phyloP scores from a whole-genome alignment of 1,140 invertebrate species.

The Drosophila lacertosa region DNA sequence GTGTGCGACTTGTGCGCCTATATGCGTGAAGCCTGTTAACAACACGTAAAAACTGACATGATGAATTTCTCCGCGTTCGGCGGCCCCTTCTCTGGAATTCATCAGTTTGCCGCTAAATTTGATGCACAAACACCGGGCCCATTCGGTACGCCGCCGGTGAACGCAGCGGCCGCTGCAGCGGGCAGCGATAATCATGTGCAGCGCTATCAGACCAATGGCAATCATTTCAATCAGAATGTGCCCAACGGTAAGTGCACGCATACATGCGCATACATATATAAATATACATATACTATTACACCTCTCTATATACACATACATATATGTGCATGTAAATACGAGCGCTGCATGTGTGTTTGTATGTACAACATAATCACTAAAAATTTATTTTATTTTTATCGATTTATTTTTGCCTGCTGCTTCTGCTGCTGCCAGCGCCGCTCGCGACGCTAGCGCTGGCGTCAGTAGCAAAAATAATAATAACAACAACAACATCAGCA shows the following conservation, averaged over 20 bases:
- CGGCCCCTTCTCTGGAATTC: constrained; percentile 83
- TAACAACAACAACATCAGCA: no score
- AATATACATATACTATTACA: constrained; percentile 28
- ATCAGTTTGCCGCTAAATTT: constrained; percentile 84
- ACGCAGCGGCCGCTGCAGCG: constrained; percentile 71
- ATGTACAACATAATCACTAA: constrained; percentile 77
- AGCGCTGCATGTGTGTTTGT: constrained; percentile 32
- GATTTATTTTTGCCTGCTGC: constrained; percentile 73
- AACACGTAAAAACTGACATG: constrained; percentile 62
- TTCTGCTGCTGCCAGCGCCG: constrained; percentile 34
- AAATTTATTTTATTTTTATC: constrained; percentile 83
- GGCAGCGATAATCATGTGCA: constrained; percentile 82
- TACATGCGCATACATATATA: constrained; percentile 27
- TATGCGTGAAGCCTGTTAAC: constrained; percentile 33
- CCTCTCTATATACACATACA: constrained; percentile 24
- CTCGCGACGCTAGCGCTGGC: constrained; percentile 54
- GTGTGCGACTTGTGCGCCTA: constrained; percentile 20
- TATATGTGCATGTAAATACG: constrained; percentile 18
- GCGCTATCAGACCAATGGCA: constrained; percentile 84
- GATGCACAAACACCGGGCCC: constrained; percentile 81
- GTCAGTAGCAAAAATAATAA: constrained; percentile 33
- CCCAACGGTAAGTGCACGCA: constrained; percentile 80
- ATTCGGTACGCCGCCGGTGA: constrained; percentile 77
- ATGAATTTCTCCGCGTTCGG: constrained; percentile 84
- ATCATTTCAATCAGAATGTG: constrained; percentile 84